Base-by-base conservation (phyloP, 2,888 invertebrate genomes). In the Smittia aterrima region DNA sequence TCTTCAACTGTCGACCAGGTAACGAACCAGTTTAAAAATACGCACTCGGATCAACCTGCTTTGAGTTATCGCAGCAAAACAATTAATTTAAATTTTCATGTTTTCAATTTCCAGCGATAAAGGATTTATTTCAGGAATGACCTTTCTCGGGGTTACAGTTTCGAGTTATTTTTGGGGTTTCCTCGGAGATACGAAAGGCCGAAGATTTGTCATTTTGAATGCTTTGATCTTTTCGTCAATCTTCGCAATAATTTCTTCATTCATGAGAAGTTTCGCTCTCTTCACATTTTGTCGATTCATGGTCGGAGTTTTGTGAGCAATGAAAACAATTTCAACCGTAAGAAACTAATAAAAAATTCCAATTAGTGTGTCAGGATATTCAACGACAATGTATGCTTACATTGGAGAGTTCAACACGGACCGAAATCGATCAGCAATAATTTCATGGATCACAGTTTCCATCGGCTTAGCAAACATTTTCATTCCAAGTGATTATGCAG, bases 91-190 rank as follows among this genome's bases (percentile, higher is more conserved):
- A n/a, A n/a, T n/a, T n/a, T n/a, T n/a, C n/a, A n/a, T n/a, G n/a
- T n/a, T n/a, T n/a, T n/a, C n/a, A n/a, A n/a, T n/a, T n/a, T n/a
- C n/a, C n/a, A 68, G 32, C 9, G 78, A 81, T 68, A 83, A 84
- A 78, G 83, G 83, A 13, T 76, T 82, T 22, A 75, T 83, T 22
- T 82, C 80, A n/a, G 81, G 83, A 3, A 80, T 82, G 18, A 80
- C 81, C 75, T 83, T 82, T 76, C 77, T 83, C 22, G 84, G 84
- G 77, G 53, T 47, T 2, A 47, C 53, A 2, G 18, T 47, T 4
- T 47, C 53, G 3, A 16, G 16, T 16, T 47, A 47, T n/a, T 47
- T 47, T n/a, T n/a, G n/a, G n/a, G n/a, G n/a, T n/a, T n/a, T n/a
- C n/a, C n/a, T 47, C 2, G 53, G 53, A n/a, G 53, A 47, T n/a